These are phyloP conservation scores for Tauraco hartlaubi DNA, from an alignment of 2,797 vertebrate species.

Conservation along the genomic window DNA sequence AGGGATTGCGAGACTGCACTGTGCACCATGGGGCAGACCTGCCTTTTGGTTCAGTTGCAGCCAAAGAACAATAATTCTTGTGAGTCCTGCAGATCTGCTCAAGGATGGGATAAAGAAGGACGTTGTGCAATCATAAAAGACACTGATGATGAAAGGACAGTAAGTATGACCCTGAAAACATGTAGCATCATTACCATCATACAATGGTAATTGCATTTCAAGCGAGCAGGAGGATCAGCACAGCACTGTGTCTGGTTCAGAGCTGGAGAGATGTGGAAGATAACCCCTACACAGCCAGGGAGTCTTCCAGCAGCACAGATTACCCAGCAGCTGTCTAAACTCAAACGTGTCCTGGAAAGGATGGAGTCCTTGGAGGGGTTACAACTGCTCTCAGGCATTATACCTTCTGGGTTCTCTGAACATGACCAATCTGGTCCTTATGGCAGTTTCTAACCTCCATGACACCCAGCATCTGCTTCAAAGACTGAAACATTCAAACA, in stretches of 20 bases:
- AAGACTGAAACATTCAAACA: not conserved
- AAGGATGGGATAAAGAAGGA: not conserved
- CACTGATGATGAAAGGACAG: not conserved
- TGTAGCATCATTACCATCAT: not conserved
- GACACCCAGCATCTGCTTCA: not conserved
- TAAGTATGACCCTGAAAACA: rapidly evolving
- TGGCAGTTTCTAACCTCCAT: not conserved
- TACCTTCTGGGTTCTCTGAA: not conserved
- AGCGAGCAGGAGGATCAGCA: not conserved
- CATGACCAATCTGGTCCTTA: not conserved
- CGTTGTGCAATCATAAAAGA: rapidly evolving
- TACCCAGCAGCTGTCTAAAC: not conserved
- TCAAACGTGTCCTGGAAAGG: not conserved
- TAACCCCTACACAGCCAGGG: not conserved
- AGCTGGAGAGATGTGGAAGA: not conserved
- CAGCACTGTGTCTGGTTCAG: not conserved
- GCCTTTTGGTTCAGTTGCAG: not conserved
- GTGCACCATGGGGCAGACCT: not conserved
- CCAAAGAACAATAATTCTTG: not conserved
- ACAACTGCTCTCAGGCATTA: not conserved
- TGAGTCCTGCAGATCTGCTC: not conserved
- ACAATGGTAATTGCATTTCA: not conserved
- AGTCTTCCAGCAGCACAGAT: not conserved
- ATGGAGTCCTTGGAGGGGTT: not conserved
- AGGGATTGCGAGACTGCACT: not conserved